Conservation (phyloP, 2,797 vertebrate genomes). For the Artibeus jamaicensis region DNA sequence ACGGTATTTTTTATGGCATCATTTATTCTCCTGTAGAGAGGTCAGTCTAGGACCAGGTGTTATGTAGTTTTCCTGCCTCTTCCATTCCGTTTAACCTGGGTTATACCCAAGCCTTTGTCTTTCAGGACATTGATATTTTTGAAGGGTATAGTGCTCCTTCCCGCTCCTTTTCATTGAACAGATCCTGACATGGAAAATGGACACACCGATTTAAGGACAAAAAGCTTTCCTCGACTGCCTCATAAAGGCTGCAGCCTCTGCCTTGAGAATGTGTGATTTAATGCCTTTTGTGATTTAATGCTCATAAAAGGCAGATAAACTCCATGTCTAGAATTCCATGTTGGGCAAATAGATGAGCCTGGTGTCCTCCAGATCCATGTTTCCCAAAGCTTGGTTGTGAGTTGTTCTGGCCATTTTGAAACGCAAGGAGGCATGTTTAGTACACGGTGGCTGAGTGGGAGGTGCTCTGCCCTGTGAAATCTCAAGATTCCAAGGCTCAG, state of each 20-base stretch:
- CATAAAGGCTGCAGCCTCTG: neutral
- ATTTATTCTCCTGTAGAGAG: neutral
- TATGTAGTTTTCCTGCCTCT: neutral
- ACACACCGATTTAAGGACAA: neutral
- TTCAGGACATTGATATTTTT: neutral
- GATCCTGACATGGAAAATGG: neutral
- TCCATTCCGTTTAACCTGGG: neutral
- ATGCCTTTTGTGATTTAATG: neutral
- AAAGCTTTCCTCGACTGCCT: neutral
- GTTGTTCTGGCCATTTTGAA: neutral
- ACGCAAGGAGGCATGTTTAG: neutral
- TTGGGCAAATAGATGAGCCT: neutral
- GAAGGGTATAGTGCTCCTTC: neutral
- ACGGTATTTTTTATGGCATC: neutral
- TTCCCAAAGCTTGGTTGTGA: neutral
- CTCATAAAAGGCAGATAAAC: neutral
- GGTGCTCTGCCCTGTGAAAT: neutral
- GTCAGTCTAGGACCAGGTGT: neutral
- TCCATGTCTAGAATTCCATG: neutral
- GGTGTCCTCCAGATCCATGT: neutral
- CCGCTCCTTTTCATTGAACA: neutral
- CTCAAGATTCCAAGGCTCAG: neutral
- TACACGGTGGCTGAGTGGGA: neutral
- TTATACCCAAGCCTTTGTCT: neutral
- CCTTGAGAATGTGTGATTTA: neutral